These are phyloP conservation scores for Papilio polytes DNA, from an alignment of 1,140 invertebrate genomes.

Conservation along the genomic window DNA sequence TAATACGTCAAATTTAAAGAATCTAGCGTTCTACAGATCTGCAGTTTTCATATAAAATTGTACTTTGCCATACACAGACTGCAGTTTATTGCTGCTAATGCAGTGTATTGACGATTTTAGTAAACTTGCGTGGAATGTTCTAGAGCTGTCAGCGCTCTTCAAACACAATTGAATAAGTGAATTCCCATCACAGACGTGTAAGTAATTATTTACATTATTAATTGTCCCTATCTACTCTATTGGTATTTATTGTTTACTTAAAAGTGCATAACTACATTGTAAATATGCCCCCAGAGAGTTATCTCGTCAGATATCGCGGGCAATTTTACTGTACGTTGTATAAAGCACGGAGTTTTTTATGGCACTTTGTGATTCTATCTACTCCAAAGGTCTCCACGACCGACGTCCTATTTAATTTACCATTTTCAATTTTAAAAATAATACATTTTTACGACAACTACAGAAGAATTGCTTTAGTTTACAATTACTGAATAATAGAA, in stretches of 20 bases:
- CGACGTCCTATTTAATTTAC: slow-evolving; percentile 3
- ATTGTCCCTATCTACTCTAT: slow-evolving; percentile 37
- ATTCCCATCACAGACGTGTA: slow-evolving; percentile 67
- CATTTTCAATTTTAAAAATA: background rate
- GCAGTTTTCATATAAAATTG: too few species aligned
- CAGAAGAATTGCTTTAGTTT: background rate
- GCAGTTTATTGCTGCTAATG: too few species aligned
- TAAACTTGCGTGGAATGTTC: background rate
- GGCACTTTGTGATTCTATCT: slow-evolving; percentile 32
- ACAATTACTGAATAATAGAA: background rate
- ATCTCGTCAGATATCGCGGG: background rate
- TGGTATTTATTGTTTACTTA: slow-evolving; percentile 35
- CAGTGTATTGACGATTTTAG: background rate
- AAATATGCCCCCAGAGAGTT: background rate
- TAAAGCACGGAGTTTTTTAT: slow-evolving; percentile 28
- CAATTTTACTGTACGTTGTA: background rate
- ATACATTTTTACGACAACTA: background rate
- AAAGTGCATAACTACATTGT: slow-evolving; percentile 24
- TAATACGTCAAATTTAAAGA: too few species aligned
- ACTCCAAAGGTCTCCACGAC: slow-evolving; percentile 29
- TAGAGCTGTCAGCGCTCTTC: background rate
- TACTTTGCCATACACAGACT: too few species aligned
- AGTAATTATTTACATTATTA: slow-evolving; percentile 38
- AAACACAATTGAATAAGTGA: background rate
- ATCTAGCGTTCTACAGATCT: too few species aligned